phyloP scores from a whole-genome alignment of 2,888 invertebrate genomes.

The Diaphora mendica region DNA sequence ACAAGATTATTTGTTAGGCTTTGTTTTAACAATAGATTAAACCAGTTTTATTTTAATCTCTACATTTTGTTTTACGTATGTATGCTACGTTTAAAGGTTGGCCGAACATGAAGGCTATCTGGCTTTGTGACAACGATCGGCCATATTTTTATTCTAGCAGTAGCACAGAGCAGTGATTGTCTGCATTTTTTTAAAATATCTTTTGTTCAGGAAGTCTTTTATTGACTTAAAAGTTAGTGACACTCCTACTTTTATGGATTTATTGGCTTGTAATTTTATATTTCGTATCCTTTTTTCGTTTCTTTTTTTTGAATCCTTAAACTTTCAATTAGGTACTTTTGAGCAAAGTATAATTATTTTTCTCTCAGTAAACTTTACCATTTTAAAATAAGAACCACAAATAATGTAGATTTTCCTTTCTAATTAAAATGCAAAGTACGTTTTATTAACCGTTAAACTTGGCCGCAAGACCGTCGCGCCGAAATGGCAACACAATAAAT shows the following conservation, averaged over 20 bases:
- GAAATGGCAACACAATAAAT: slow-evolving; percentile 62
- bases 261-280: slow-evolving; percentile 4
- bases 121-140: not conserved
- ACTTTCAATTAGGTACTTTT: not conserved
- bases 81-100: not conserved
- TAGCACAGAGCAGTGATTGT: not conserved
- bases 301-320: not conserved
- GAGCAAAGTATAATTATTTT: not conserved
- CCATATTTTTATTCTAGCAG: not conserved
- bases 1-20: slow-evolving; percentile 27
- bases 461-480: slow-evolving; percentile 53
- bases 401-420: slow-evolving; percentile 18
- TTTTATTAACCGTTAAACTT: slow-evolving; percentile 45
- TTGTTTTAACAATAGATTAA: slow-evolving; percentile 32
- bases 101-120: not conserved
- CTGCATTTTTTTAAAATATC: not conserved
- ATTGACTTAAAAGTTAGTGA: slow-evolving; percentile 36
- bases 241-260: slow-evolving; percentile 32
- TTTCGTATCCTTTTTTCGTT: not conserved
- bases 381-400: not conserved
- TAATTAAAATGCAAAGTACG: slow-evolving; percentile 34
- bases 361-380: not conserved
- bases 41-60: slow-evolving; percentile 7
- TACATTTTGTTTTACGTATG: slow-evolving; percentile 5
- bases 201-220: slow-evolving; percentile 22